Evolutionary conservation across 2,888 invertebrate genomes (phyloP), one percentile per base, ranked within the genome.

Genomic region (Ceramica pisi): DNA sequence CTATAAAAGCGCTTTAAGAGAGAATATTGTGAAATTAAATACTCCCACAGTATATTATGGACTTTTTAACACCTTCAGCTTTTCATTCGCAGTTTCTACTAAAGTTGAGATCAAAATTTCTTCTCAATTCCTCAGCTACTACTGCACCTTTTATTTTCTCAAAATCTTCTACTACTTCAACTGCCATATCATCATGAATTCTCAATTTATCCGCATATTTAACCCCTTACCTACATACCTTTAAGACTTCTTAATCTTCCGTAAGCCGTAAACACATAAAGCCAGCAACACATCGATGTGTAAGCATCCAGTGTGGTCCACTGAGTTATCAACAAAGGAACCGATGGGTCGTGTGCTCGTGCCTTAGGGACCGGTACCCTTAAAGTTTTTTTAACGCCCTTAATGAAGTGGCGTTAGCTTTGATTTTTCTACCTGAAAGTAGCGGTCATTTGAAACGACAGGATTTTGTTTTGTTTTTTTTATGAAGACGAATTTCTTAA

Each of bases 321-420:
- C 60, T 82, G 84, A 38, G 77, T 86, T 88, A 84, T 87, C 87
- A 86, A 89, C 89, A 91, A 90, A 90, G 88, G 84, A 75, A 67
- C 82, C 80, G 76, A 76, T 82, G 77, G 70, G 48, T 48, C 69
- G 69, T 80, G 62, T 69, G 68, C 51, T 23, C 26, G 1, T 38
- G 23, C 68, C 61, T 66, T 61, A 12, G 62, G 41, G 44, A 59
- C 69, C 75, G 72, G 73, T 67, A 67, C 63, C 71, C 61, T 81
- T 74, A 26, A 56, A 71, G 16, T 56, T 81, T 75, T 70, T 83
- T 83, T 78, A 44, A 72, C 64, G 46, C 71, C 16, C 9, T 59
- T 85, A 82, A 81, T 81, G 72, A 84, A 82, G 74, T 81, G 78
- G 74, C 67, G 71, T 75, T 78, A 53, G 55, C 60, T 67, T 68